These are phyloP conservation scores for Drosophila malerkotliana DNA, from an alignment of 1,140 invertebrate genomes.

Conservation along the genomic window DNA sequence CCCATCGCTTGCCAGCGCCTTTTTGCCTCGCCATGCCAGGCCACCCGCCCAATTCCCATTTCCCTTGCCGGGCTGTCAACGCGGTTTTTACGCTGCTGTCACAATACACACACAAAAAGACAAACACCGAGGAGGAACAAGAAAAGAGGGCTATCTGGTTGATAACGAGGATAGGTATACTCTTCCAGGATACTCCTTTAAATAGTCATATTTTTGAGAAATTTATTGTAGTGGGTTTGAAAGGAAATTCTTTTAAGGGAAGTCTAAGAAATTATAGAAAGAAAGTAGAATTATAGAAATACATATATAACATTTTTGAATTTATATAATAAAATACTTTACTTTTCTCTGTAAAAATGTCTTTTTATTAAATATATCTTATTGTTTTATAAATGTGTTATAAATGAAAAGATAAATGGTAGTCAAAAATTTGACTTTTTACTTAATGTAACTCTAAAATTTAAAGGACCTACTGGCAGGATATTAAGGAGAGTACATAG, in stretches of 20 bases:
- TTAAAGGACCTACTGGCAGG: background rate
- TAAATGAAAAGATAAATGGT: too few relatives aligned
- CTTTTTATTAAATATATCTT: background rate
- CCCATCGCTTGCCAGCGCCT: background rate
- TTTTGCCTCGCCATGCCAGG: background rate
- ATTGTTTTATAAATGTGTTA: too few relatives aligned
- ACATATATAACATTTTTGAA: too few relatives aligned
- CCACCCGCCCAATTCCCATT: slow-evolving; percentile 39
- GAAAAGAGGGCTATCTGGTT: background rate
- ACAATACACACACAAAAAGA: slow-evolving; percentile 63
- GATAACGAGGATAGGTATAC: background rate
- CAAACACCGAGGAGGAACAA: slow-evolving; percentile 18
- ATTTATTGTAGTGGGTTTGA: background rate
- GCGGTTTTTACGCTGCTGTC: slow-evolving; percentile 77
- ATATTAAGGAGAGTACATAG: background rate
- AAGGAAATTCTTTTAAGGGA: background rate
- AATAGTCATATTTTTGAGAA: background rate
- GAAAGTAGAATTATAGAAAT: too few relatives aligned
- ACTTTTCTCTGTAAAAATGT: background rate
- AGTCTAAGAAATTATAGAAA: too few relatives aligned
- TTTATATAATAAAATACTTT: too few relatives aligned
- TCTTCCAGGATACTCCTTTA: background rate
- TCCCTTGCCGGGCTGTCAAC: slow-evolving; percentile 68
- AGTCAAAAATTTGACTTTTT: background rate
- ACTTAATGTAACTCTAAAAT: background rate